phyloP scores from a whole-genome alignment of 2,888 invertebrate species.

The Doris montereyensis region DNA sequence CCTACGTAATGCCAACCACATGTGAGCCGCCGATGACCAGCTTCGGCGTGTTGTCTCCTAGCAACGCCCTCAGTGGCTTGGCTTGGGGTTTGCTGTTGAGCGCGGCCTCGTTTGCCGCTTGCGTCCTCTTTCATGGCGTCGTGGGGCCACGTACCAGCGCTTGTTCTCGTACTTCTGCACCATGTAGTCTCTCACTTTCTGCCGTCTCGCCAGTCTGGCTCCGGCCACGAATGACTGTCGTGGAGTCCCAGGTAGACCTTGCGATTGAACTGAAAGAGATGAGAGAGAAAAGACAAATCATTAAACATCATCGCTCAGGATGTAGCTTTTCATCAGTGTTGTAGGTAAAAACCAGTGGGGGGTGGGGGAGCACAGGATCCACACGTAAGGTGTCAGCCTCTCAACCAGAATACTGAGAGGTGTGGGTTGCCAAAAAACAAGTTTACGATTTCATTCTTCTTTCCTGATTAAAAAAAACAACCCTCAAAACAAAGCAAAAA shows the following conservation, averaged over 20 bases:
- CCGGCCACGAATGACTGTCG: slow-evolving; percentile 74
- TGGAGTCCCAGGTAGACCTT: slow-evolving; percentile 93
- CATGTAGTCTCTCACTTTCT: slow-evolving; percentile 93
- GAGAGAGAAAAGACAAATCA: background rate
- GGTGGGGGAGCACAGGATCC: no score
- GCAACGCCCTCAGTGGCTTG: slow-evolving; percentile 71
- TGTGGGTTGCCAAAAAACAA: no score
- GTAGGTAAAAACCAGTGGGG: no score
- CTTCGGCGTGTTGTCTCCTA: slow-evolving; percentile 68
- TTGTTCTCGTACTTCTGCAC: slow-evolving; percentile 95
- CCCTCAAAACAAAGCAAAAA: no score
- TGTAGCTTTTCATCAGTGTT: no score
- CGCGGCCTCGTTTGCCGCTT: slow-evolving; percentile 67
- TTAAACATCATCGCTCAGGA: no score
- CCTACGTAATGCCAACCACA: no score
- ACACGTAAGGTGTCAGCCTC: no score
- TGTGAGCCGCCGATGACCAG: no score
- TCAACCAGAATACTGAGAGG: no score
- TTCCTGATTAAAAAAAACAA: no score
- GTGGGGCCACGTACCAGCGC: slow-evolving; percentile 78
- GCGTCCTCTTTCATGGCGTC: slow-evolving; percentile 72
- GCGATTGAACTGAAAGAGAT: slow-evolving; percentile 80
- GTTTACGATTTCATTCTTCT: no score
- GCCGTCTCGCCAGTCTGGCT: slow-evolving; percentile 85
- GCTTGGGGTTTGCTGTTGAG: slow-evolving; percentile 66